These are phyloP conservation scores for Hylia prasina DNA, from an alignment of 2,113 vertebrate genomes.

Conservation along the genomic window DNA sequence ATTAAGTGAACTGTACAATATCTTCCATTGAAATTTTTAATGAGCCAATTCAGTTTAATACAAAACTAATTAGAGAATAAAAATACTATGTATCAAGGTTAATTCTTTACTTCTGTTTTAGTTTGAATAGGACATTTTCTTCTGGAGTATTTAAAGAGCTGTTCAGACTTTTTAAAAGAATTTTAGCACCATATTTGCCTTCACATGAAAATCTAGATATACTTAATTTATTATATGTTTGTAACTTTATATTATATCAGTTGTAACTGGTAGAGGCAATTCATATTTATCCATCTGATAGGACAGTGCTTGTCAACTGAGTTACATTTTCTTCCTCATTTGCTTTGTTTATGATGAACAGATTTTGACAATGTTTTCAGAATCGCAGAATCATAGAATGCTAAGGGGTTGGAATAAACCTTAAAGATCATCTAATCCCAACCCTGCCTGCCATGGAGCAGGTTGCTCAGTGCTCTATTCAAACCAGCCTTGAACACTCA, in stretches of 20 bases:
- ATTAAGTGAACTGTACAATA: neutral
- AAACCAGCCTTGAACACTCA: fast-evolving
- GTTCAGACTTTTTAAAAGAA: fast-evolving
- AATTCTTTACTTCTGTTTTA: neutral
- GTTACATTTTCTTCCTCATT: neutral
- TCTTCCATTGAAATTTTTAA: neutral
- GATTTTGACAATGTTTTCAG: neutral
- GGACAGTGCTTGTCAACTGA: neutral
- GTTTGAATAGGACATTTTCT: neutral
- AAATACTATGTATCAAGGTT: neutral
- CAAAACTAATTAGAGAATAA: neutral
- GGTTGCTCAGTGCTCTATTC: neutral
- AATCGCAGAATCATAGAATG: neutral
- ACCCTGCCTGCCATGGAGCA: neutral
- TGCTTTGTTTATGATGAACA: neutral
- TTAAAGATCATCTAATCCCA: neutral
- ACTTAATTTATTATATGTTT: neutral
- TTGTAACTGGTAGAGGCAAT: neutral
- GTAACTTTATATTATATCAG: neutral
- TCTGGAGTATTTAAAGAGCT: neutral
- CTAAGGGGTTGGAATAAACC: neutral
- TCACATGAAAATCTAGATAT: neutral
- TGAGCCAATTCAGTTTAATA: neutral
- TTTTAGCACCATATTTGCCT: neutral
- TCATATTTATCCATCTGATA: neutral